Percentiles rank a stretch among this genome's conserved stretches.
Evolutionary conservation across 2,113 vertebrate genomes (phyloP).

Genomic region (Myrmophylax atrothorax): DNA sequence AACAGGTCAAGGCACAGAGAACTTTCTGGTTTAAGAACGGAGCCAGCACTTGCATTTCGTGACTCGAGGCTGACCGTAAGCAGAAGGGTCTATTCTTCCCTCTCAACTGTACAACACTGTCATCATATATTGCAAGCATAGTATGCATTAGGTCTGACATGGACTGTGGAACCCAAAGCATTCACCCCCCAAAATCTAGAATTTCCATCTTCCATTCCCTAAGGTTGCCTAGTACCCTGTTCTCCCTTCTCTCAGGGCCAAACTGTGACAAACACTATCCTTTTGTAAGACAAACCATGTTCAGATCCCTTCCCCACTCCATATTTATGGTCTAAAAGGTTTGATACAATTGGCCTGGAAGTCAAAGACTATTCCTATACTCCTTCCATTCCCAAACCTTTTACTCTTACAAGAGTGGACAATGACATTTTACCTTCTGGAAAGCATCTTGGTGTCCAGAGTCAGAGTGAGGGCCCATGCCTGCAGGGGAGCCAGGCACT

Average conservation of each 20-base stretch:
- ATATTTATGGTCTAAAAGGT: background rate
- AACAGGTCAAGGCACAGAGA: background rate
- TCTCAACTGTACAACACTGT: rapidly evolving
- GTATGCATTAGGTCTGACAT: background rate
- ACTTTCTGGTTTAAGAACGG: background rate
- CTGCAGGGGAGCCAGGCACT: background rate
- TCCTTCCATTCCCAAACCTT: background rate
- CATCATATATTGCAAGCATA: background rate
- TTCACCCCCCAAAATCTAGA: background rate
- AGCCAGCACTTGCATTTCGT: background rate
- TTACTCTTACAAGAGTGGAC: background rate
- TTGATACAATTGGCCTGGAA: background rate
- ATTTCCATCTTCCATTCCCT: background rate
- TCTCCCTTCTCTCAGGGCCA: background rate
- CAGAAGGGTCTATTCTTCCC: background rate
- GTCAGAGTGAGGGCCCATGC: background rate
- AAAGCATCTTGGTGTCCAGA: background rate
- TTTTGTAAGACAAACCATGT: background rate
- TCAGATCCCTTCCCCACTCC: background rate
- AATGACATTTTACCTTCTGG: background rate
- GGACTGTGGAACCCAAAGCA: background rate
- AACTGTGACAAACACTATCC: background rate
- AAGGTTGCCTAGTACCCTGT: background rate
- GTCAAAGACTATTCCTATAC: background rate
- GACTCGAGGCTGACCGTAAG: background rate